These are phyloP conservation scores for Lasioglossum morio DNA, from an alignment of 2,888 invertebrate genomes.

Conservation along the genomic window DNA sequence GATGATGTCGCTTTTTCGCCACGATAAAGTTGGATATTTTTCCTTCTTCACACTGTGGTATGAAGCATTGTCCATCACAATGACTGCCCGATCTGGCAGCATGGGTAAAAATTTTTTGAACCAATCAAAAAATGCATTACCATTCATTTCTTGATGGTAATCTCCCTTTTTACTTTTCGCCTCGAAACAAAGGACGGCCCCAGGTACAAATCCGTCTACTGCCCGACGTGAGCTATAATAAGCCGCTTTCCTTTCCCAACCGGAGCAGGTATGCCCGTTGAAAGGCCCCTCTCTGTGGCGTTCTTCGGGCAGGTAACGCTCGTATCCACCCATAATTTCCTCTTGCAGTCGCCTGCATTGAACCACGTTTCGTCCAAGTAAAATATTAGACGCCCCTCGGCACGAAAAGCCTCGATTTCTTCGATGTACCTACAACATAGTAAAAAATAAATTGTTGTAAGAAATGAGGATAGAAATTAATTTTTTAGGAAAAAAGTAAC, in stretches of 20 bases:
- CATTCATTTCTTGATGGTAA: constrained; percentile 2
- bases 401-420: not conserved
- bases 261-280: not conserved
- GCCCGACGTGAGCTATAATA: not conserved
- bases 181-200: not conserved
- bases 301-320: too few species aligned
- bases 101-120: not conserved
- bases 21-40: too few species aligned
- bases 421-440: not conserved
- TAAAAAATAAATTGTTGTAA: not conserved
- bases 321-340: too few species aligned
- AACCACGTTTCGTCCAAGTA: too few species aligned
- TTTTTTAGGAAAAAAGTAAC: too few species aligned
- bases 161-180: not conserved
- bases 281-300: too few species aligned
- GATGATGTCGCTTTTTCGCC: constrained; percentile 1
- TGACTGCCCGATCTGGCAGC: not conserved
- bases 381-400: too few species aligned
- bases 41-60: too few species aligned
- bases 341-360: too few species aligned
- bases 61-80: too few species aligned
- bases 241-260: not conserved
- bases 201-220: not conserved
- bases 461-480: too few species aligned
- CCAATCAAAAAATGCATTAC: constrained; percentile 2